These are phyloP conservation scores for Callitettix versicolor DNA, from an alignment of 1,140 invertebrate species.

Conservation along the genomic window DNA sequence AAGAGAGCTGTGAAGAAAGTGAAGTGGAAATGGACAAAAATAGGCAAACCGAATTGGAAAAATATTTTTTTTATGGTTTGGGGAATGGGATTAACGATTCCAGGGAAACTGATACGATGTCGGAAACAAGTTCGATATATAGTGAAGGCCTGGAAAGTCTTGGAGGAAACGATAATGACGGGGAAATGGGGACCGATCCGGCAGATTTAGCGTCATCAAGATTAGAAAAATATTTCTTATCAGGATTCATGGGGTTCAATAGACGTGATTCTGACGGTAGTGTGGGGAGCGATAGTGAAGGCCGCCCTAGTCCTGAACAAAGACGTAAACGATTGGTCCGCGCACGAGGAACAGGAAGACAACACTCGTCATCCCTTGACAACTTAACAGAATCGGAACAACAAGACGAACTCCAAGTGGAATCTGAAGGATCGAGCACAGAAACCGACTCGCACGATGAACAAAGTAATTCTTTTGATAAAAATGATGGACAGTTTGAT, in stretches of 20 bases:
- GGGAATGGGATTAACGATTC: slow-evolving; percentile 53
- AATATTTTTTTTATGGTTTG: slow-evolving; percentile 81
- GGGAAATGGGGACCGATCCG: slow-evolving; percentile 35
- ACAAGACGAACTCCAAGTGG: slow-evolving; percentile 36
- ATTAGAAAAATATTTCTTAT: slow-evolving; percentile 82
- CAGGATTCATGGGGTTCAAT: slow-evolving; percentile 71
- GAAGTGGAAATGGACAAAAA: slow-evolving; percentile 49
- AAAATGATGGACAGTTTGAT: slow-evolving; percentile 61
- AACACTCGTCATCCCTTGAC: slow-evolving; percentile 67
- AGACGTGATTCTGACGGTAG: slow-evolving; percentile 72
- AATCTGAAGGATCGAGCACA: slow-evolving; percentile 58
- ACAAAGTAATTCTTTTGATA: slow-evolving; percentile 46
- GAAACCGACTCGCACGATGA: slow-evolving; percentile 70
- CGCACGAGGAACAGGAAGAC: slow-evolving; percentile 64
- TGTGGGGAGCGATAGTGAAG: slow-evolving; percentile 69
- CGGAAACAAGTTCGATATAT: slow-evolving; percentile 78
- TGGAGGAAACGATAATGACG: slow-evolving; percentile 39
- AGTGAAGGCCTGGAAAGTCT: slow-evolving; percentile 68
- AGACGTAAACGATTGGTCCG: slow-evolving; percentile 64
- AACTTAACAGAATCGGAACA: slow-evolving; percentile 44
- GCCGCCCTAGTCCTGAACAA: slow-evolving; percentile 72
- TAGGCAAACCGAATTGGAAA: slow-evolving; percentile 68
- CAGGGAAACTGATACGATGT: slow-evolving; percentile 56
- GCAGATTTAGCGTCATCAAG: slow-evolving; percentile 72
- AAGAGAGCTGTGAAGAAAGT: slow-evolving; percentile 88